Conservation (phyloP, 2,888 invertebrate species). For the Lasioglossum oenotherae region DNA sequence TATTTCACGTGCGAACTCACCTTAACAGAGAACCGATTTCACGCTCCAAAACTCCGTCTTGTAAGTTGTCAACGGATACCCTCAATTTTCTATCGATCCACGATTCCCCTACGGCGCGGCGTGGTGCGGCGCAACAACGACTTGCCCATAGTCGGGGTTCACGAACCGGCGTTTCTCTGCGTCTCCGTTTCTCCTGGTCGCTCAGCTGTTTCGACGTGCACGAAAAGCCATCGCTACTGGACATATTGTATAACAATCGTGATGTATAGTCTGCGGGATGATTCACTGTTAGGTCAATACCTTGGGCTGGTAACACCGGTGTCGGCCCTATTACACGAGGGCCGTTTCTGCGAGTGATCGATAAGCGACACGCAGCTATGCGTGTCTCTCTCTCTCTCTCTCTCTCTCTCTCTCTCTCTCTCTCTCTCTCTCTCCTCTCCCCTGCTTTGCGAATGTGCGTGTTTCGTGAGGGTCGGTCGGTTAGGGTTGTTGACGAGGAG, state of each 20-base stretch:
- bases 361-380: constrained; percentile 69
- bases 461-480: constrained; percentile 55
- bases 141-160: constrained; percentile 8
- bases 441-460: constrained; percentile 23
- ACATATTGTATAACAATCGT: constrained; percentile 61
- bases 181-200: background rate
- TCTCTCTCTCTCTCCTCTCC: background rate
- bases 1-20: constrained; percentile 3
- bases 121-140: background rate
- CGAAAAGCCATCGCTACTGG: constrained; percentile 38
- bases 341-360: constrained; percentile 73
- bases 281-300: constrained; percentile 80
- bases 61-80: constrained; percentile 16
- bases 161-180: background rate
- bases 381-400: background rate
- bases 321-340: constrained; percentile 63
- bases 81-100: constrained; percentile 32
- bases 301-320: constrained; percentile 64
- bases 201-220: constrained; percentile 40
- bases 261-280: constrained; percentile 64
- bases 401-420: background rate
- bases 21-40: constrained; percentile 7
- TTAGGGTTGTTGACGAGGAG: constrained; percentile 60
- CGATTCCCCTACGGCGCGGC: constrained; percentile 24
- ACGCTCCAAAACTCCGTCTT: constrained; percentile 13